Conservation (phyloP, 2,797 vertebrate species). For the Sternarchorhynchus goeldii region DNA sequence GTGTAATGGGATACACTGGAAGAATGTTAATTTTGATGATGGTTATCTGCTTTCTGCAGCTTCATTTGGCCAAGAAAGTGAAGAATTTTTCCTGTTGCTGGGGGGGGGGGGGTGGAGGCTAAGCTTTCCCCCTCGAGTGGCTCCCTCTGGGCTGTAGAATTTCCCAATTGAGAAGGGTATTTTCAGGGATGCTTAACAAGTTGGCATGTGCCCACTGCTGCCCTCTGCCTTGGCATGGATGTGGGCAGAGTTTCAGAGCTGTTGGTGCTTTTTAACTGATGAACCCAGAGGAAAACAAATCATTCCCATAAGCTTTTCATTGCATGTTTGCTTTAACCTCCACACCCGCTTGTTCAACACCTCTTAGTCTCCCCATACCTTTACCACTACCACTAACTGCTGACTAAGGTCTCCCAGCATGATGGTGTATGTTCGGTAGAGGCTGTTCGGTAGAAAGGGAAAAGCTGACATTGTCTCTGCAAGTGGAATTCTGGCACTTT, state of each 20-base stretch:
- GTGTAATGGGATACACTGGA: too few species aligned
- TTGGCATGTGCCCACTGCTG: slow-evolving; percentile 5
- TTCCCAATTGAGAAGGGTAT: not conserved
- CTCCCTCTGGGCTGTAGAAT: not conserved
- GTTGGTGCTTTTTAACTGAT: not conserved
- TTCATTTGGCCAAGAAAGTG: too few species aligned
- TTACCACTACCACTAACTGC: too few species aligned
- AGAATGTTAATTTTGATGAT: too few species aligned
- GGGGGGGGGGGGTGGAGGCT: not conserved
- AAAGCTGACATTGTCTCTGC: too few species aligned
- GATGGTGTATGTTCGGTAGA: too few species aligned
- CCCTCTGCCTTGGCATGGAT: not conserved
- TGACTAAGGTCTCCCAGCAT: too few species aligned
- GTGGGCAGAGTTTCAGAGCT: not conserved
- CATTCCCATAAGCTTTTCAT: slow-evolving; percentile 27
- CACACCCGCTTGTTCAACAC: not conserved
- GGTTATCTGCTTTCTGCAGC: too few species aligned
- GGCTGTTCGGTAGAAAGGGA: too few species aligned
- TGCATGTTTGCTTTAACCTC: not conserved
- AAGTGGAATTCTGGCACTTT: too few species aligned
- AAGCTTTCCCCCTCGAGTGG: not conserved
- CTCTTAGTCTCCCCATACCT: too few species aligned
- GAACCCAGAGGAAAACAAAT: slow-evolving; percentile 38
- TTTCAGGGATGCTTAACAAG: not conserved
- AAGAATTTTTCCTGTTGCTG: not conserved